Evolutionary conservation across 2,888 invertebrate species (phyloP), one percentile per base, ranked within the genome.

Genomic region (Kuschelorhynchus macadamiae): DNA sequence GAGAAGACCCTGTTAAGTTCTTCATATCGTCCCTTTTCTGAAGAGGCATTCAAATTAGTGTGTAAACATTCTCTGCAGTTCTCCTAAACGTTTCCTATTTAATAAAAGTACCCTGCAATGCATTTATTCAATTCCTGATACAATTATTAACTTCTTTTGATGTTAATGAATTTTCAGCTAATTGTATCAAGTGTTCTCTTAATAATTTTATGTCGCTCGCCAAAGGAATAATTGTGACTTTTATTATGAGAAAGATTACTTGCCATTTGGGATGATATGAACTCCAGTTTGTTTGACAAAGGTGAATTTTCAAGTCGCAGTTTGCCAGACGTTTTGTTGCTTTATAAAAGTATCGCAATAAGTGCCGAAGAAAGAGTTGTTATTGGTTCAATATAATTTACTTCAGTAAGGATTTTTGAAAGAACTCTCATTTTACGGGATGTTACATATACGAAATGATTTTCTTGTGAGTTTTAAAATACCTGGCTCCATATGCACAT

Each of bases 71-170:
- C 72, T 57, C 63, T 77, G 72, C 7, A 75, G 57, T 53, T 76
- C 72, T 11, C 76, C 77, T n/a, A 69, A 62, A 49, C 76, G 41
- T 59, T 63, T 66, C 36, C 75, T 61, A 50, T 77, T 77, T 14
- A 75, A 47, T 46, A 75, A 57, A 18, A 76, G 46, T 33, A 75
- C 47, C 21, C 73, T 63, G 47, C 74, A 76, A 61, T 21, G 55
- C 1, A 55, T 21, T 8, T 44, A 49, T 25, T 46, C 57, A 5
- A 46, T 11, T 36, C 4, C 2, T 36, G 11, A 11, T 11, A 36
- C 4, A 3, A 11, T 36, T 11, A 11, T 36, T 11, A 36, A 8
- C 5, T 7, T 36, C 2, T 36, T 36, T 12, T 11, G 11, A 11
- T 11, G 2, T 8, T 36, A n/a, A 2, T 11, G 12, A 3, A 36